These are phyloP conservation scores for Antheraea yamamai DNA, from an alignment of 2,888 invertebrate species.

Conservation along the genomic window DNA sequence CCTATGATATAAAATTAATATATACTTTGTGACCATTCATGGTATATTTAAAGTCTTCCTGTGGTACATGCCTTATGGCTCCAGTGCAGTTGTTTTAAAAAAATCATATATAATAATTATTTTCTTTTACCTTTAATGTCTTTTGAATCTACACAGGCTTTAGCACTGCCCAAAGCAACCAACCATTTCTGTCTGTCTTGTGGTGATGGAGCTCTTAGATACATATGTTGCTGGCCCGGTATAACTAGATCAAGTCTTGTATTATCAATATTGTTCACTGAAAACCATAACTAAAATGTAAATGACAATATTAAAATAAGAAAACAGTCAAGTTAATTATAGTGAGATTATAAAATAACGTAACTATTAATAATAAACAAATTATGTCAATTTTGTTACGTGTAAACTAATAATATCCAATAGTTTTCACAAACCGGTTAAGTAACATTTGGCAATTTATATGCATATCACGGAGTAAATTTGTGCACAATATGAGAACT, in stretches of 20 bases:
- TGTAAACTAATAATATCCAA: neutral
- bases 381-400: neutral
- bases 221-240: slow-evolving; percentile 91
- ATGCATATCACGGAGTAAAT: neutral
- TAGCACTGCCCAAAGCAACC: slow-evolving; percentile 89
- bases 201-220: slow-evolving; percentile 88
- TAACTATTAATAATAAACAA: neutral
- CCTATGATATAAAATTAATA: too few species aligned
- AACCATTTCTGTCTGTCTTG: slow-evolving; percentile 92
- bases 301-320: neutral
- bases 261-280: slow-evolving; percentile 87
- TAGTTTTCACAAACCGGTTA: neutral
- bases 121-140: slow-evolving; percentile 55
- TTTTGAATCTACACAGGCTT: slow-evolving; percentile 84
- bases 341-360: neutral
- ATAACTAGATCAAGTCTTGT: slow-evolving; percentile 89
- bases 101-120: neutral
- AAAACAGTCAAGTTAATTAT: neutral
- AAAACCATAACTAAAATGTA: slow-evolving; percentile 37
- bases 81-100: too few species aligned
- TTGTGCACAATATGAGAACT: slow-evolving; percentile 30
- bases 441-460: slow-evolving; percentile 4
- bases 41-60: too few species aligned
- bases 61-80: too few species aligned
- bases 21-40: too few species aligned